A percentile compares a stretch with the other conserved stretches of the same genome.
Conservation (phyloP, 2,797 vertebrate genomes). For the Alfaro cultratus region DNA sequence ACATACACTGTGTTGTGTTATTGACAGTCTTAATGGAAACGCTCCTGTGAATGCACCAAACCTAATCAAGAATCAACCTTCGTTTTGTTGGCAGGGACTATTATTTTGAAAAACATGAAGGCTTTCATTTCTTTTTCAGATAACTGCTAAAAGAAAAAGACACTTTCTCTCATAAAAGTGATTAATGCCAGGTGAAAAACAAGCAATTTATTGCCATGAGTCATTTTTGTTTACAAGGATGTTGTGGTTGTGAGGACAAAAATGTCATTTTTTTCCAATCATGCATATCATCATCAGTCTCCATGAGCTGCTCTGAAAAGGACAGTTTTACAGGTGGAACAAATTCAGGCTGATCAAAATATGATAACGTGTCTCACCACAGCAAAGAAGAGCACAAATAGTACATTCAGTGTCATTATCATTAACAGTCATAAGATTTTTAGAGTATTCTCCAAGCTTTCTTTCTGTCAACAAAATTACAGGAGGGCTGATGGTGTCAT, state of each 20-base stretch:
- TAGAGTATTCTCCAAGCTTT: constrained; percentile 6
- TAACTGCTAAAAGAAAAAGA: constrained; percentile 16
- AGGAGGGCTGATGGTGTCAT: constrained; percentile 3
- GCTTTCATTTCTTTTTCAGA: constrained; percentile 32
- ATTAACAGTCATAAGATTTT: constrained; percentile 33
- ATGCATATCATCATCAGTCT: background rate
- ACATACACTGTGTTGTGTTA: background rate
- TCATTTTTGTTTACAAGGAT: constrained; percentile 3
- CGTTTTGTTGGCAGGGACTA: constrained; percentile 24
- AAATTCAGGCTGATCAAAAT: constrained; percentile 18
- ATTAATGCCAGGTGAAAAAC: constrained; percentile 28
- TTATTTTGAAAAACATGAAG: constrained; percentile 15
- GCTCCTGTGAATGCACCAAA: background rate
- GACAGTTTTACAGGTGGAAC: constrained; percentile 12
- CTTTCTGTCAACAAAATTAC: background rate
- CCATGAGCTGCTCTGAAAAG: constrained; percentile 16
- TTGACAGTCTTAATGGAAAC: constrained; percentile 32
- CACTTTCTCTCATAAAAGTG: constrained; percentile 16
- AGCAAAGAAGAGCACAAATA: background rate
- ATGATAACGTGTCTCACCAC: background rate
- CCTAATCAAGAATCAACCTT: constrained; percentile 26
- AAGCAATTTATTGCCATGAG: background rate
- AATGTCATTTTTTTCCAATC: constrained; percentile 5
- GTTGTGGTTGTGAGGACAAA: background rate
- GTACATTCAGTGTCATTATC: constrained; percentile 32